Conservation (phyloP, 2,113 vertebrate species). For the Cebidichthys violaceus region DNA sequence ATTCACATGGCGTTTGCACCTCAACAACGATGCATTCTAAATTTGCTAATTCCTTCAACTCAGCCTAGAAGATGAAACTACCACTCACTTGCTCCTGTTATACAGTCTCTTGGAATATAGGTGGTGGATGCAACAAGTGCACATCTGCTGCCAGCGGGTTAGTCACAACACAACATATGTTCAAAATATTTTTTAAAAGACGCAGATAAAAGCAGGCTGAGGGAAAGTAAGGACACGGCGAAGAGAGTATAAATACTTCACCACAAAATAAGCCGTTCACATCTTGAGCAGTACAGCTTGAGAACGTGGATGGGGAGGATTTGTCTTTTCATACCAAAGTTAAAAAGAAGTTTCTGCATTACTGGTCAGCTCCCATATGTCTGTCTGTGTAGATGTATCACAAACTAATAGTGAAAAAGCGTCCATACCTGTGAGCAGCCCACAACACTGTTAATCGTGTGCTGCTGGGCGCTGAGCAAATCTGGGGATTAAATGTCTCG, state of each 20-base stretch:
- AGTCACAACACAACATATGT: neutral
- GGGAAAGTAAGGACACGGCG: neutral
- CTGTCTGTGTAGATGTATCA: neutral
- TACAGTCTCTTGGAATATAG: neutral
- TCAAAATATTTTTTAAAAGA: neutral
- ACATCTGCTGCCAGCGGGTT: conserved; percentile 13
- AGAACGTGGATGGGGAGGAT: neutral
- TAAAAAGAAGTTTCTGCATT: neutral
- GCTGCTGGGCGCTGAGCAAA: conserved; percentile 39
- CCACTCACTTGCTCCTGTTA: neutral
- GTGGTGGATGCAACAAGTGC: neutral
- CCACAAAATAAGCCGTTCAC: neutral
- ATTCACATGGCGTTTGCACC: neutral
- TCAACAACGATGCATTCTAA: neutral
- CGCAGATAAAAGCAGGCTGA: neutral
- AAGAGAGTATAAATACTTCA: neutral
- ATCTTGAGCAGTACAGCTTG: neutral
- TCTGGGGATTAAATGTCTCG: conserved; percentile 54
- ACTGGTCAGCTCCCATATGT: conserved; percentile 17
- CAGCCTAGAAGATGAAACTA: neutral
- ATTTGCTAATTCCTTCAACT: neutral
- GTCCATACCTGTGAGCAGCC: conserved; percentile 23
- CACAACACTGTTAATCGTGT: conserved; percentile 42
- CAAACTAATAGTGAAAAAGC: neutral
- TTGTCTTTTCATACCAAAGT: neutral